A percentile compares a stretch with the other conserved stretches of the same genome.
Conservation (phyloP, 2,113 vertebrate genomes). For the Phalacrocorax pelagicus region DNA sequence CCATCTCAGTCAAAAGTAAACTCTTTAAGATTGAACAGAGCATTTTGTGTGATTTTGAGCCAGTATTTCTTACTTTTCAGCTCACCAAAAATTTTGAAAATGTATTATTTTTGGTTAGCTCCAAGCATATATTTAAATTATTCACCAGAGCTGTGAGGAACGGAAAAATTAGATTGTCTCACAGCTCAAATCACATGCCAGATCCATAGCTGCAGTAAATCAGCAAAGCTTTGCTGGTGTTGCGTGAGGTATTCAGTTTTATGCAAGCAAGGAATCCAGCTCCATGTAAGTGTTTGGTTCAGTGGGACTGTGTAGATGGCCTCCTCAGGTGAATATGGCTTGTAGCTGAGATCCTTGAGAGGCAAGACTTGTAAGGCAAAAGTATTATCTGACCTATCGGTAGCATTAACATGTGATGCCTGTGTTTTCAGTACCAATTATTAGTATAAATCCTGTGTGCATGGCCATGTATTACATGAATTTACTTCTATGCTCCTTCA, state of each 20-base stretch:
- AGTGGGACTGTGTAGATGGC: background rate
- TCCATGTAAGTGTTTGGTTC: background rate
- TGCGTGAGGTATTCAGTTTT: background rate
- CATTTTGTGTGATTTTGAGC: background rate
- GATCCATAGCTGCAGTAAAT: slow-evolving; percentile 41
- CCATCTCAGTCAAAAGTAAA: background rate
- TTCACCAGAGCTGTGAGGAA: slow-evolving; percentile 21
- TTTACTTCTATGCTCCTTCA: background rate
- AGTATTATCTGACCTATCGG: background rate
- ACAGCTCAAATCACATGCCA: slow-evolving; percentile 20
- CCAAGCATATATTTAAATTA: slow-evolving; percentile 22
- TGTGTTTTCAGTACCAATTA: background rate
- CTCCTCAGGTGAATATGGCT: background rate
- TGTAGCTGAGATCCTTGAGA: background rate
- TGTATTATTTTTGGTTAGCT: slow-evolving; percentile 30
- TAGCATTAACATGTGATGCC: background rate
- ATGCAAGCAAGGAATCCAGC: background rate
- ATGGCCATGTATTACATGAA: background rate
- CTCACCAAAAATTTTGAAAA: slow-evolving; percentile 34
- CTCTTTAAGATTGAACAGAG: background rate
- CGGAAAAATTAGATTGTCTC: slow-evolving; percentile 30
- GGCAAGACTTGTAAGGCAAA: background rate
- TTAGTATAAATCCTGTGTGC: background rate
- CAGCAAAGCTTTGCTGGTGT: background rate
- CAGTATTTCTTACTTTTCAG: slow-evolving; percentile 2